These are phyloP conservation scores for Malurus elegans DNA, from an alignment of 2,113 vertebrate species.

Conservation along the genomic window DNA sequence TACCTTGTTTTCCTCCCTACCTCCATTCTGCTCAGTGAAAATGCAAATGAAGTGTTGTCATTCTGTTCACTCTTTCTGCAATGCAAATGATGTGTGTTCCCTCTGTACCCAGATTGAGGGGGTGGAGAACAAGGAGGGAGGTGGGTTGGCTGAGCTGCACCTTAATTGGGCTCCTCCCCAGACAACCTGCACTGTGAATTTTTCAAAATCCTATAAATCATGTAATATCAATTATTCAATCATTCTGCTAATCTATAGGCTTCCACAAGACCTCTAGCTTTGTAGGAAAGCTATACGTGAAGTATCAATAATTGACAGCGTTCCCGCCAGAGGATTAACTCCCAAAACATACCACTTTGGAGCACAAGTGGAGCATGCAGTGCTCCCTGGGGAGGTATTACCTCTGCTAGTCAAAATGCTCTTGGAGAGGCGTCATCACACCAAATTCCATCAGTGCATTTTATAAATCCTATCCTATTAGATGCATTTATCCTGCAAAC, in stretches of 20 bases:
- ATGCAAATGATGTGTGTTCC: background rate
- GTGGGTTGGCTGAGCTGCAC: background rate
- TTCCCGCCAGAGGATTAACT: constrained; percentile 5
- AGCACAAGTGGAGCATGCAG: background rate
- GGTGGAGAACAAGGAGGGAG: constrained; percentile 16
- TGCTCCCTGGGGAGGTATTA: background rate
- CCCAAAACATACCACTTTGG: background rate
- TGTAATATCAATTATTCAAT: constrained; percentile 34
- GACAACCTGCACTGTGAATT: background rate
- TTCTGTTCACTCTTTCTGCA: background rate
- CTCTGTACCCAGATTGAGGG: background rate
- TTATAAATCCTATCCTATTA: background rate
- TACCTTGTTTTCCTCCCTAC: background rate
- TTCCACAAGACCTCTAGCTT: constrained; percentile 1
- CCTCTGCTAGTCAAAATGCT: background rate
- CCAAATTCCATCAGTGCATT: background rate
- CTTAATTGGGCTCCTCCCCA: constrained; percentile 37
- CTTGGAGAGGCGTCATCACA: background rate
- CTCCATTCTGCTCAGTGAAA: background rate
- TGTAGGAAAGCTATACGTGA: background rate
- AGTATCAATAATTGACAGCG: constrained; percentile 15
- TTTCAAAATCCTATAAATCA: constrained; percentile 24
- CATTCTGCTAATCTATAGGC: constrained; percentile 29
- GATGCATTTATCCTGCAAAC: background rate
- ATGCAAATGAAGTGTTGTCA: background rate